Conservation (phyloP, 2,888 invertebrate genomes). For the Phoronis australis region DNA sequence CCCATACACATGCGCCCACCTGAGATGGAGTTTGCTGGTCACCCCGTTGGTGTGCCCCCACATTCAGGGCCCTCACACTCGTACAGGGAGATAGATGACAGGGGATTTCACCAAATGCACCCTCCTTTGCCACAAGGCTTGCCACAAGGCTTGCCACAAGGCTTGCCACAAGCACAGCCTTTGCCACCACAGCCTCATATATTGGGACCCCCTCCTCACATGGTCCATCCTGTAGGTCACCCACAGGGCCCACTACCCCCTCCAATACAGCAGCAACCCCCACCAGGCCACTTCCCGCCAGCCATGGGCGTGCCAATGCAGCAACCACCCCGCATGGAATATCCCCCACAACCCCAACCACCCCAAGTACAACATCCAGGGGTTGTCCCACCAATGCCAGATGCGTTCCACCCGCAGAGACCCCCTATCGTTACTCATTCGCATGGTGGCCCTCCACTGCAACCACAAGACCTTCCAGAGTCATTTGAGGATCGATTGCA, state of each 20-base stretch:
- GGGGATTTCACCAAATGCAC: neutral
- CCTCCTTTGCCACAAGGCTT: neutral
- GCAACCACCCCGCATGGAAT: neutral
- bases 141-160: neutral
- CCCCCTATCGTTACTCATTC: no score
- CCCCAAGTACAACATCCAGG: no score
- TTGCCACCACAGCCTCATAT: neutral
- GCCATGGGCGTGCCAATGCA: neutral
- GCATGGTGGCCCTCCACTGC: neutral
- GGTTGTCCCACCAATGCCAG: no score
- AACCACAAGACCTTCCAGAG: neutral
- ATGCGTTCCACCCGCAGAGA: no score
- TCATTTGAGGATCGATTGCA: neutral
- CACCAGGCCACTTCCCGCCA: neutral
- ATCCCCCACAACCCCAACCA: no score
- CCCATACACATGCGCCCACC: no score
- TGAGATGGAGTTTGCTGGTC: neutral
- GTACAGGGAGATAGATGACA: conserved; percentile 16
- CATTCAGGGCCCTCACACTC: conserved; percentile 4
- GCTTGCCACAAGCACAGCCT: neutral
- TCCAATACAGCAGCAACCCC: neutral
- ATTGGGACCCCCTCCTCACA: neutral
- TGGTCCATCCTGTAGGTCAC: neutral
- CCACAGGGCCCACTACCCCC: neutral
- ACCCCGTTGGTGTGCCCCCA: neutral